Conservation (phyloP, 2,797 vertebrate genomes). For the Fundulus diaphanus region DNA sequence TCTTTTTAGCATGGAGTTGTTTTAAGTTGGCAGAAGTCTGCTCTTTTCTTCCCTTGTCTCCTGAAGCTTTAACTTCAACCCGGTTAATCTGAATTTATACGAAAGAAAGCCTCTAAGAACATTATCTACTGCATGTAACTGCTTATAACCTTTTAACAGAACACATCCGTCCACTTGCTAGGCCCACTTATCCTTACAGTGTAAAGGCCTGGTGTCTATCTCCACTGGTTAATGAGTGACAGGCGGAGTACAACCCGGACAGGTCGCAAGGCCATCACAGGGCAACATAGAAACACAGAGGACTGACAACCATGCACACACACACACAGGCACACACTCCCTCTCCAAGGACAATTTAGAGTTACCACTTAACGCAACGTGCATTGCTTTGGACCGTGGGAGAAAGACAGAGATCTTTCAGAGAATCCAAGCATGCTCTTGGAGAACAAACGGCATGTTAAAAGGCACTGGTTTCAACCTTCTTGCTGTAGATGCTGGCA, state of each 20-base stretch:
- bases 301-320: neutral
- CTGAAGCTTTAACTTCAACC: neutral
- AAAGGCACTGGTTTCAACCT: no score
- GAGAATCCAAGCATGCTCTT: no score
- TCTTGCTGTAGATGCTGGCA: no score
- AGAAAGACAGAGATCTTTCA: neutral
- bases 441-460: no score
- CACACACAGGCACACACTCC: neutral
- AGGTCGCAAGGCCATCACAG: neutral
- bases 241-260: neutral
- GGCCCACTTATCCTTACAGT: neutral
- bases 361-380: neutral
- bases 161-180: neutral
- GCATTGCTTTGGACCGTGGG: neutral
- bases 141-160: neutral
- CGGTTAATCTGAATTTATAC: neutral
- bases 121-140: neutral
- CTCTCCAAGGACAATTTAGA: neutral
- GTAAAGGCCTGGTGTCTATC: neutral
- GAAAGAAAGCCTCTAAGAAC: neutral
- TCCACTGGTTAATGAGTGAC: neutral
- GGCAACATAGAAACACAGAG: neutral
- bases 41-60: neutral
- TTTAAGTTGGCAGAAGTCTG: neutral
- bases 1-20: neutral